Evolutionary conservation across 2,888 invertebrate genomes (phyloP).

Genomic region (Noctua janthina): DNA sequence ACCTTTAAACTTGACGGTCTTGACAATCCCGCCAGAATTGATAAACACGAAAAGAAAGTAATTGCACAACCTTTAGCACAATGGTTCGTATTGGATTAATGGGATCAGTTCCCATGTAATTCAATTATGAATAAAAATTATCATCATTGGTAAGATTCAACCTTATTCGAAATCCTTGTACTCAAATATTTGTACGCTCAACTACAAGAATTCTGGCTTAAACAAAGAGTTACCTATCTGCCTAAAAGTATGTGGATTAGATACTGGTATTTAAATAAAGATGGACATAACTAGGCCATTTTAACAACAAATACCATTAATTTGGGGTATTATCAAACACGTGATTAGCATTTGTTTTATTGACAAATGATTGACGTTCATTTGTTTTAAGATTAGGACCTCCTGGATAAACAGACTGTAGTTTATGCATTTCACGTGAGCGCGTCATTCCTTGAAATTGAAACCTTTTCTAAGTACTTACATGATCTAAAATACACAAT

Average conservation of each 20-base stretch:
- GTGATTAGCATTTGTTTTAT: slow-evolving; percentile 33
- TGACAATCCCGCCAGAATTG: not conserved
- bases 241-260: slow-evolving; percentile 5
- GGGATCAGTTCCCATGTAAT: not conserved
- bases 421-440: slow-evolving; percentile 4
- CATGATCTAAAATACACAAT: not conserved
- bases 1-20: too few relatives aligned
- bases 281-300: slow-evolving; percentile 63
- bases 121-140: not conserved
- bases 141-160: not conserved
- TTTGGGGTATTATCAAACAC: slow-evolving; percentile 35
- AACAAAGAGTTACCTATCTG: slow-evolving; percentile 33
- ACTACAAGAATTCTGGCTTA: not conserved
- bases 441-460: not conserved
- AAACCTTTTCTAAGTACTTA: not conserved
- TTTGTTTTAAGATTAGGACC: slow-evolving; percentile 33
- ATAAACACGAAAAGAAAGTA: not conserved
- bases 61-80: not conserved
- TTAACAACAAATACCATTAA: slow-evolving; percentile 39
- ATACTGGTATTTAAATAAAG: slow-evolving; percentile 42
- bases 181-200: slow-evolving; percentile 24
- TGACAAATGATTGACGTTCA: slow-evolving; percentile 22
- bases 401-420: not conserved
- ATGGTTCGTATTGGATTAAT: not conserved
- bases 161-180: slow-evolving; percentile 22